Evolutionary conservation across 2,113 vertebrate genomes (phyloP).

Genomic region (Thalassarche chlororhynchos): DNA sequence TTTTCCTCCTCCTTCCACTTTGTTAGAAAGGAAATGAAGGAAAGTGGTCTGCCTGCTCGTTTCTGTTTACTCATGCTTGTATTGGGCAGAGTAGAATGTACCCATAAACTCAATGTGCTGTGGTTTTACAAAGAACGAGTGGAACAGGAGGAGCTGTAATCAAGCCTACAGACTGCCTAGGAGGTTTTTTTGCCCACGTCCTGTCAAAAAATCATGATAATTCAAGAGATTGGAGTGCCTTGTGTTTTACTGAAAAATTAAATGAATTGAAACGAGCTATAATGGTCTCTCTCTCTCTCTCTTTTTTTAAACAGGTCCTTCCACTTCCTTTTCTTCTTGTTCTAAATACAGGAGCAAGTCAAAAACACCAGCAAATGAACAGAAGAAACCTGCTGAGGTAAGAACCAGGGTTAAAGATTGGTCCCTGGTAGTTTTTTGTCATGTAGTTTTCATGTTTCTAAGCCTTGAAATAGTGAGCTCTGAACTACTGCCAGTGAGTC

Average conservation of each 20-base stretch:
- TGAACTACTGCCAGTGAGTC: neutral
- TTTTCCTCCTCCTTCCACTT: neutral
- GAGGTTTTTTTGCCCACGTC: neutral
- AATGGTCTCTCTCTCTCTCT: neutral
- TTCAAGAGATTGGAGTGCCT: neutral
- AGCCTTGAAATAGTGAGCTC: neutral
- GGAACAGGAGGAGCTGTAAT: constrained; percentile 29
- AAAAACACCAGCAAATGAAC: constrained; percentile 85
- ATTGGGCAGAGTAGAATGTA: constrained; percentile 17
- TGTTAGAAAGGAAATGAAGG: neutral
- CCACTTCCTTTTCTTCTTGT: constrained; percentile 90
- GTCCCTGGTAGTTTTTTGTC: neutral
- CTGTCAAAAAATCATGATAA: neutral
- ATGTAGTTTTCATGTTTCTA: neutral
- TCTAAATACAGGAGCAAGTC: constrained; percentile 89
- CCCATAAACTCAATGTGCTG: neutral
- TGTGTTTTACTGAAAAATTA: neutral
- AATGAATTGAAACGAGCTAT: neutral
- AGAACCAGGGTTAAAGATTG: constrained; percentile 40
- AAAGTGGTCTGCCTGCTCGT: neutral
- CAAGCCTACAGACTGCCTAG: constrained; percentile 15
- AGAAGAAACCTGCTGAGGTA: constrained; percentile 95
- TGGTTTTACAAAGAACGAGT: neutral
- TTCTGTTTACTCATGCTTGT: constrained; percentile 1
- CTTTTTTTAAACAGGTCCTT: constrained; percentile 83